Conservation (phyloP, 2,888 invertebrate species). For the Cantharis flavilabris region DNA sequence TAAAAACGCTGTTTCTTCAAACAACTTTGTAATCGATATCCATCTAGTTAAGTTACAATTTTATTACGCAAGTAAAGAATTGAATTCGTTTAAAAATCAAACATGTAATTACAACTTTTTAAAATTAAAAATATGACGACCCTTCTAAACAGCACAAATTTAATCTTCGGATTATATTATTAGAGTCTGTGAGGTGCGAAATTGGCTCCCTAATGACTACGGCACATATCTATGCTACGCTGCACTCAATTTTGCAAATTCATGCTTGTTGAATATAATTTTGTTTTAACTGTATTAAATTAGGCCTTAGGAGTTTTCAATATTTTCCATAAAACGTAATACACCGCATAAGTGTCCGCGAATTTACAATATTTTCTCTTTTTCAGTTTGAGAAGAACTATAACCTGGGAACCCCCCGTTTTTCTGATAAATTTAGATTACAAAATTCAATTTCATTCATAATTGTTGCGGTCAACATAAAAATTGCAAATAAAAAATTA, state of each 20-base stretch:
- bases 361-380: neutral
- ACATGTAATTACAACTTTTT: neutral
- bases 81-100: neutral
- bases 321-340: neutral
- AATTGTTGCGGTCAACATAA: neutral
- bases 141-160: slow-evolving; percentile 24
- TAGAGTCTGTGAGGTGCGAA: slow-evolving; percentile 51
- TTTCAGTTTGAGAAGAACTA: no score
- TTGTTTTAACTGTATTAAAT: slow-evolving; percentile 5
- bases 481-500: neutral
- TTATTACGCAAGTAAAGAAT: neutral
- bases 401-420: neutral
- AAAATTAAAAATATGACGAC: slow-evolving; percentile 21
- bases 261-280: slow-evolving; percentile 16
- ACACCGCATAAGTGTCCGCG: neutral
- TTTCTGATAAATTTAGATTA: neutral
- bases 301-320: neutral
- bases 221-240: slow-evolving; percentile 28
- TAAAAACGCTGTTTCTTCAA: neutral
- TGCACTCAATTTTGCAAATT: slow-evolving; percentile 29
- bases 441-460: no score
- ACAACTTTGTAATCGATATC: slow-evolving; percentile 19
- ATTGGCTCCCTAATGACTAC: slow-evolving; percentile 47
- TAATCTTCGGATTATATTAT: slow-evolving; percentile 44
- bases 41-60: slow-evolving; percentile 18